Evolutionary conservation across 2,888 invertebrate genomes (phyloP).

Genomic region (Rutpela maculata): DNA sequence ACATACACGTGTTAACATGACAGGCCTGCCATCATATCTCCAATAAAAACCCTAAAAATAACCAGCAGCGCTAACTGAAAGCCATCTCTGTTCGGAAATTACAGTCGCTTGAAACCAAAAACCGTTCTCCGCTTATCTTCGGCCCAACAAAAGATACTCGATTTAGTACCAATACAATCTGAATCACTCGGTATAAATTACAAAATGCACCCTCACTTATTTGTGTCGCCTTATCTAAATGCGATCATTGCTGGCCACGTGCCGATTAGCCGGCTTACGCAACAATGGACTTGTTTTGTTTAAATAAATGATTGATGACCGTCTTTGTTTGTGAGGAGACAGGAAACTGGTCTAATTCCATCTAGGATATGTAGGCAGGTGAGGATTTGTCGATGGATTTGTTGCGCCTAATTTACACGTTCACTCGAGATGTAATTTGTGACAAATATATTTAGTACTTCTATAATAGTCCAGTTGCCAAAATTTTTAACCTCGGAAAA

Average conservation of each 20-base stretch:
- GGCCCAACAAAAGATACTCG: conserved; percentile 63
- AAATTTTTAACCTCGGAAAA: too few species aligned
- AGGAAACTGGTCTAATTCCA: conserved; percentile 61
- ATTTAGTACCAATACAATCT: conserved; percentile 62
- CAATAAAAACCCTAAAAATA: conserved; percentile 69
- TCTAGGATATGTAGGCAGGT: conserved; percentile 57
- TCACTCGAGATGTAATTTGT: conserved; percentile 46
- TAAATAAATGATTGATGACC: conserved; percentile 70
- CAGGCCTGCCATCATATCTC: conserved; percentile 68
- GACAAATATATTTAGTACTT: conserved; percentile 35
- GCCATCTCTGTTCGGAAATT: conserved; percentile 68
- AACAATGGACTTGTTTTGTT: conserved; percentile 67
- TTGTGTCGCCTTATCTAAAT: conserved; percentile 66
- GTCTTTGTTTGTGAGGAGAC: conserved; percentile 62
- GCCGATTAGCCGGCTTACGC: conserved; percentile 64
- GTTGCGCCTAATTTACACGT: conserved; percentile 44
- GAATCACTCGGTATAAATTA: conserved; percentile 66
- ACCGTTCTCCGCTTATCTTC: conserved; percentile 51
- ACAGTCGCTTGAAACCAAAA: conserved; percentile 66
- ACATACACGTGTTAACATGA: conserved; percentile 70
- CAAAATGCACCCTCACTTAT: conserved; percentile 65
- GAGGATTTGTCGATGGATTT: conserved; percentile 68
- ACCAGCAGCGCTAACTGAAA: conserved; percentile 62
- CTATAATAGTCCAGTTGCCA: too few species aligned
- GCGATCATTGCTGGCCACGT: conserved; percentile 63